phyloP scores from a whole-genome alignment of 2,113 vertebrate species.

The Pyrgilauda ruficollis region DNA sequence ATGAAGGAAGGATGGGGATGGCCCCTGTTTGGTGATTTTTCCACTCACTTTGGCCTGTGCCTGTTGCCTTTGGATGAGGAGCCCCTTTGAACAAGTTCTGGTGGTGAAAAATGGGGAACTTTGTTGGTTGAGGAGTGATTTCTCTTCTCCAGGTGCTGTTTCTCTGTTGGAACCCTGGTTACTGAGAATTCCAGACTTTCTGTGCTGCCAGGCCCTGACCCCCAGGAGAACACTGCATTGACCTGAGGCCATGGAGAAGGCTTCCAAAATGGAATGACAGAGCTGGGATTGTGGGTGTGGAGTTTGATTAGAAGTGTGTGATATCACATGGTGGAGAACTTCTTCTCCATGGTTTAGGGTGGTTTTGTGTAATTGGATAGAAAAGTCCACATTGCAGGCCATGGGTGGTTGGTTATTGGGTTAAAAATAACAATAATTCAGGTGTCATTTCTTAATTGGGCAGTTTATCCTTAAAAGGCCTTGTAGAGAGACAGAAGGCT shows the following conservation, averaged over 20 bases:
- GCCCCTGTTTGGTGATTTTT: fast-evolving
- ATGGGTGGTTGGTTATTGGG: neutral
- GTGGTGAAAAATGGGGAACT: neutral
- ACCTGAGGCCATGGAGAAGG: neutral
- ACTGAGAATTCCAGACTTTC: neutral
- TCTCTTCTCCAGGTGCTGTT: neutral
- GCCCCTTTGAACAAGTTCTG: neutral
- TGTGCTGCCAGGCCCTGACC: neutral
- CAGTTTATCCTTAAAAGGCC: neutral
- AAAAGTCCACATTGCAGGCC: neutral
- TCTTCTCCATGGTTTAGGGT: neutral
- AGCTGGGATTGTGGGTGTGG: neutral
- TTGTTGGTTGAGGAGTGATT: neutral
- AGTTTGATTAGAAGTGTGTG: neutral
- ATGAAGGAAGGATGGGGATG: too few relatives aligned
- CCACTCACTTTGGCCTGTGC: fast-evolving
- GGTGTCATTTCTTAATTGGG: neutral
- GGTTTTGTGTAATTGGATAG: neutral
- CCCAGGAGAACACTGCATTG: neutral
- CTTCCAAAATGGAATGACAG: neutral
- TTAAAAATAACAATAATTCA: neutral
- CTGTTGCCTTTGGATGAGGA: neutral
- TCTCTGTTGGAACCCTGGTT: neutral
- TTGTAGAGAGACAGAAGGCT: neutral
- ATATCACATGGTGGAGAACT: neutral